Percentiles rank a stretch among this genome's conserved stretches.
These are phyloP conservation scores for Parauchenoglanis ngamensis DNA, from an alignment of 2,797 vertebrate genomes.

Conservation along the genomic window DNA sequence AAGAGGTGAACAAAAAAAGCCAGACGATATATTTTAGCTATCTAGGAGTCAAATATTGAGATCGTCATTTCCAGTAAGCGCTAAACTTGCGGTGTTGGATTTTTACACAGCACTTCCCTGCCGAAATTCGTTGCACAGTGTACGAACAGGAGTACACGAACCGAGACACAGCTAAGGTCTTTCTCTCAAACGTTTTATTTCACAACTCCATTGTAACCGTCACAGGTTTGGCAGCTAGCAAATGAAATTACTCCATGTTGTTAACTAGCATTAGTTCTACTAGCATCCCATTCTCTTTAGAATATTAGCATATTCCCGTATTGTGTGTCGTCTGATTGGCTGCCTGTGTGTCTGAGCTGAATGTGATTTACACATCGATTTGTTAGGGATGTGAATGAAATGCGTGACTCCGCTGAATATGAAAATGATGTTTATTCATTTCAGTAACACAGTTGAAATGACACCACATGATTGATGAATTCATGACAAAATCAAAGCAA, in stretches of 20 bases:
- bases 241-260: background rate
- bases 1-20: too few relatives aligned
- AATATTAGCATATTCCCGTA: background rate
- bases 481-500: background rate
- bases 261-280: background rate
- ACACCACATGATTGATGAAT: background rate
- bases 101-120: too few relatives aligned
- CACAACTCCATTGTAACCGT: background rate
- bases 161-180: too few relatives aligned
- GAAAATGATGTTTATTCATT: conserved; percentile 16
- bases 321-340: background rate
- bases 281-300: background rate
- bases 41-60: too few relatives aligned
- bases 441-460: background rate
- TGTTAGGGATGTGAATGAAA: background rate
- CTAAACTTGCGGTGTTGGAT: too few relatives aligned
- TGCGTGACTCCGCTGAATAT: background rate
- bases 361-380: background rate
- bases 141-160: too few relatives aligned
- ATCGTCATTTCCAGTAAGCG: too few relatives aligned
- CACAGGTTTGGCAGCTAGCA: background rate
- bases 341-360: background rate
- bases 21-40: too few relatives aligned
- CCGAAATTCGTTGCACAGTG: too few relatives aligned
- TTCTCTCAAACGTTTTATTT: background rate